These are phyloP conservation scores for Macrosiphum euphorbiae DNA, from an alignment of 2,888 invertebrate genomes.

Conservation along the genomic window DNA sequence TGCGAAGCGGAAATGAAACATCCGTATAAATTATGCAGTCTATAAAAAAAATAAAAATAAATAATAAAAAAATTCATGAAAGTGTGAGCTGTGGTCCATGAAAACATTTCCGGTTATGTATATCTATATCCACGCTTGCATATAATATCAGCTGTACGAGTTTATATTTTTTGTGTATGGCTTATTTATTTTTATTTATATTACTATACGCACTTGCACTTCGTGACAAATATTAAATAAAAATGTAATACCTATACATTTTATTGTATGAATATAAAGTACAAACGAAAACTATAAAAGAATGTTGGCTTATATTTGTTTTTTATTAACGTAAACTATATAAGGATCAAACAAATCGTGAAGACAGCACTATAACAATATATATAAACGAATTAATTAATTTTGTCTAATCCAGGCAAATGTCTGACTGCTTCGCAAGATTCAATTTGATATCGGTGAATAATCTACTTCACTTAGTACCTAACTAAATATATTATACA, in stretches of 20 bases:
- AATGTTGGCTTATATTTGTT: background rate
- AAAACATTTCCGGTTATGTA: conserved; percentile 54
- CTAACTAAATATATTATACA: background rate
- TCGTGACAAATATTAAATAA: conserved; percentile 1
- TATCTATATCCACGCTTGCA: background rate
- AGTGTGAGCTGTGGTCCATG: conserved; percentile 46
- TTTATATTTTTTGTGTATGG: background rate
- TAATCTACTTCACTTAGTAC: background rate
- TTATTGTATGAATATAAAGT: background rate
- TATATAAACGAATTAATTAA: background rate
- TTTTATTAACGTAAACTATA: background rate
- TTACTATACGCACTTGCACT: background rate
- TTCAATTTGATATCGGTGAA: background rate
- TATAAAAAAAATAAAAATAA: conserved; percentile 4
- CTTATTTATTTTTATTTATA: background rate
- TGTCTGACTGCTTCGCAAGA: background rate
- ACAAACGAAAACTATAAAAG: conserved; percentile 1
- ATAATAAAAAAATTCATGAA: conserved; percentile 45
- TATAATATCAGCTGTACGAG: background rate
- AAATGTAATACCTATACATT: background rate
- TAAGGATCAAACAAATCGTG: background rate
- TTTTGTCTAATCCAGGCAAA: background rate
- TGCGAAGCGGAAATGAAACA: conserved; percentile 55
- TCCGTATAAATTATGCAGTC: conserved; percentile 43
- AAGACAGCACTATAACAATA: background rate